phyloP scores from a whole-genome alignment of 2,888 invertebrate species.

The Drosophila dives region DNA sequence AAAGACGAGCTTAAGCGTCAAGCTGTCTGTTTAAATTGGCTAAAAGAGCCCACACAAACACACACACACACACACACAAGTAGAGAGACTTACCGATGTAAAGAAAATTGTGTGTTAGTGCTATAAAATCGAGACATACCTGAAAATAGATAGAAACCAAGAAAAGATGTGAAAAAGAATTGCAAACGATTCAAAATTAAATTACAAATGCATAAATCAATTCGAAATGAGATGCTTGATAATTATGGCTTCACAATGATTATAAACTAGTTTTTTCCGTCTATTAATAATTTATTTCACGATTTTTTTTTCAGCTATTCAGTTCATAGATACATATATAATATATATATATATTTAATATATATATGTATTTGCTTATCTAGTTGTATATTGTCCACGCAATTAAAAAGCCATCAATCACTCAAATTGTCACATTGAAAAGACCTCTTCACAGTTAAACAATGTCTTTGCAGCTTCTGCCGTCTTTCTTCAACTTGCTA shows the following conservation, averaged over 20 bases:
- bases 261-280: conserved; percentile 30
- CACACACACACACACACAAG: neutral
- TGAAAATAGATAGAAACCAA: conserved; percentile 45
- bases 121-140: conserved; percentile 62
- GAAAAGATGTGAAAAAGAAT: conserved; percentile 9
- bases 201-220: conserved; percentile 73
- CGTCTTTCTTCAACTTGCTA: neutral
- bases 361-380: neutral
- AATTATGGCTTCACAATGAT: conserved; percentile 15
- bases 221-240: conserved; percentile 35
- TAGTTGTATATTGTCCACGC: conserved; percentile 1
- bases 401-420: conserved; percentile 58
- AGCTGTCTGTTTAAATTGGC: conserved; percentile 69
- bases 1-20: conserved; percentile 55
- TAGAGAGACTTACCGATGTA: conserved; percentile 32
- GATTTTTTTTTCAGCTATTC: conserved; percentile 26
- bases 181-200: conserved; percentile 47
- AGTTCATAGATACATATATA: conserved; percentile 10
- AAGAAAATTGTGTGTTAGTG: conserved; percentile 28
- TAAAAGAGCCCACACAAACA: conserved; percentile 5
- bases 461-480: conserved; percentile 33
- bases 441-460: conserved; percentile 17
- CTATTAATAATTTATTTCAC: too few relatives aligned
- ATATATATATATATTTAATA: too few relatives aligned
- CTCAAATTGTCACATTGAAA: conserved; percentile 17